These are phyloP conservation scores for Trichogramma evanescens DNA, from an alignment of 2,888 invertebrate species.

Conservation along the genomic window DNA sequence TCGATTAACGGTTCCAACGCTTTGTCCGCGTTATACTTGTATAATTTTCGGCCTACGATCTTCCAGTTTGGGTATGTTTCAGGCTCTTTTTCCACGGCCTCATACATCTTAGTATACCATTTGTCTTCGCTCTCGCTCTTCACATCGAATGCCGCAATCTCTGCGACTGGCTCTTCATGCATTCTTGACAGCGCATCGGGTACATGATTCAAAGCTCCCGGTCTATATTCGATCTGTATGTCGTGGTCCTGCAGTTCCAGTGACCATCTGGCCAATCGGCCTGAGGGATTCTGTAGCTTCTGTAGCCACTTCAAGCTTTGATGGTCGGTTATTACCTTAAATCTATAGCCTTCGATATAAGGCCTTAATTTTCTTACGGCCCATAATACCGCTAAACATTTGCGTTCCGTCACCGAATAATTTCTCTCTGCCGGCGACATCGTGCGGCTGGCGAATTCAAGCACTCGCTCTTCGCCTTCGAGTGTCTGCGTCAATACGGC, in stretches of 20 bases:
- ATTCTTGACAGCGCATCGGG: slow-evolving; percentile 21
- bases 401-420: slow-evolving; percentile 23
- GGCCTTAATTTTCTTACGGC: slow-evolving; percentile 24
- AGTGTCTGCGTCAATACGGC: slow-evolving; percentile 14
- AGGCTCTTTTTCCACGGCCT: background rate
- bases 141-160: background rate
- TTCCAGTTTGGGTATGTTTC: background rate
- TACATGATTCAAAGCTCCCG: slow-evolving; percentile 16
- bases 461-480: slow-evolving; percentile 14
- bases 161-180: background rate
- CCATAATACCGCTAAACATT: slow-evolving; percentile 28
- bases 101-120: too few relatives aligned
- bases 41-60: background rate
- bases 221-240: slow-evolving; percentile 19
- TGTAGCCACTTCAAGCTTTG: slow-evolving; percentile 25
- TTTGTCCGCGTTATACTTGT: too few relatives aligned
- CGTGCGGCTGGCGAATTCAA: slow-evolving; percentile 22
- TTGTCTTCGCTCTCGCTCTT: background rate
- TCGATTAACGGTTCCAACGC: too few relatives aligned
- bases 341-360: slow-evolving; percentile 27
- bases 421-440: slow-evolving; percentile 13
- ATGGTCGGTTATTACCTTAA: slow-evolving; percentile 30
- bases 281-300: slow-evolving; percentile 20
- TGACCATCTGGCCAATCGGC: slow-evolving; percentile 22
- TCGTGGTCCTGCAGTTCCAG: slow-evolving; percentile 22